These are phyloP conservation scores for Pedionomus torquatus DNA, from an alignment of 2,113 vertebrate genomes.

Conservation along the genomic window DNA sequence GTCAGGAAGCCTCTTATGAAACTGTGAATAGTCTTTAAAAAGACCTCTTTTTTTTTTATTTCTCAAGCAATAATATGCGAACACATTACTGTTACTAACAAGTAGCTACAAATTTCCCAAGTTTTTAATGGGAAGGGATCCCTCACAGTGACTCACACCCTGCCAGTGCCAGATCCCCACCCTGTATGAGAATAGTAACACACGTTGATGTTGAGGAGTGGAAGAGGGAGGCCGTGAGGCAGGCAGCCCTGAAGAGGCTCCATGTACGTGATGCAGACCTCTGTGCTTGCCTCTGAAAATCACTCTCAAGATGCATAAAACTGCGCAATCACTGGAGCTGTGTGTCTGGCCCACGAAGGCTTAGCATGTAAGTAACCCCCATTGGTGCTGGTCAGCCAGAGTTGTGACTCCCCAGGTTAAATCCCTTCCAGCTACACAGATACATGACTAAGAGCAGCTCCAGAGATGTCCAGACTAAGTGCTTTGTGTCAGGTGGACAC, in stretches of 20 bases:
- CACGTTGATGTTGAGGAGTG: background rate
- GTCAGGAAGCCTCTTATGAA: background rate
- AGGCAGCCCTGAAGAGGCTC: background rate
- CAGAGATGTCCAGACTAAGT: background rate
- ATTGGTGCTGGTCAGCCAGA: background rate
- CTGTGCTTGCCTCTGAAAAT: background rate
- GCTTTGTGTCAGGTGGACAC: background rate
- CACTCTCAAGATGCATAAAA: background rate
- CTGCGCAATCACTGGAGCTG: background rate
- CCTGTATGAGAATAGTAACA: background rate
- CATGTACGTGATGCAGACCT: fast-evolving
- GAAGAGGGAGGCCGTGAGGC: background rate
- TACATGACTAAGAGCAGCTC: fast-evolving
- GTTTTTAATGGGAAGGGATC: background rate
- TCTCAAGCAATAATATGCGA: background rate
- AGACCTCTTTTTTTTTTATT: background rate
- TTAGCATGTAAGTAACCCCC: fast-evolving
- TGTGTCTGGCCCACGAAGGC: background rate
- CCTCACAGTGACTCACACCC: background rate
- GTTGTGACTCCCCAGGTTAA: fast-evolving
- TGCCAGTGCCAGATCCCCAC: background rate
- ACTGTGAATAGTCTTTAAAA: background rate
- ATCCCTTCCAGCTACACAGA: background rate
- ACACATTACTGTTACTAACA: background rate
- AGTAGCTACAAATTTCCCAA: background rate